Evolutionary conservation across 1,140 invertebrate species (phyloP).

Genomic region (Drosophila tsacasi): DNA sequence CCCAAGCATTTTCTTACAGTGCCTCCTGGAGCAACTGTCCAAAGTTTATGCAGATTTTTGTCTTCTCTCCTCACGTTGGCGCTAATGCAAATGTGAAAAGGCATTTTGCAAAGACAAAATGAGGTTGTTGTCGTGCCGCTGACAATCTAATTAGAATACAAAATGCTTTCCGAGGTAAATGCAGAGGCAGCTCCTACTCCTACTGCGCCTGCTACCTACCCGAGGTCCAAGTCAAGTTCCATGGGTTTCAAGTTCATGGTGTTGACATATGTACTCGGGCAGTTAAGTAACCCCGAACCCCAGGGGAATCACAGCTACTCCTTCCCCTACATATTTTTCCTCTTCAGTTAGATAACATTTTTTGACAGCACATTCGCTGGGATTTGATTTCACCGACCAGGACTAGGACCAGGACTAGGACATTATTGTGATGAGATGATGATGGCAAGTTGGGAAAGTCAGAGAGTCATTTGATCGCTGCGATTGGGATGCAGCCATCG

Average conservation of each 20-base stretch:
- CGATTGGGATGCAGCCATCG: conserved; percentile 52
- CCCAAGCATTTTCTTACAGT: conserved; percentile 14
- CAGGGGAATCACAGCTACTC: conserved; percentile 1
- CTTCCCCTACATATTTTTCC: not conserved
- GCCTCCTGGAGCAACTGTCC: conserved; percentile 25
- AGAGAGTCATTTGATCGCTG: conserved; percentile 36
- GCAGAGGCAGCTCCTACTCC: conserved; percentile 23
- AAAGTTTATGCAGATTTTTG: conserved; percentile 80
- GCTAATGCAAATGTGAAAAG: conserved; percentile 78
- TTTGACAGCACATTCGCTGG: conserved; percentile 30
- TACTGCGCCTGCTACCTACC: not conserved
- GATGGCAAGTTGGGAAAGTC: conserved; percentile 40
- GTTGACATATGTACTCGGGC: conserved; percentile 76
- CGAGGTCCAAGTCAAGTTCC: conserved; percentile 12
- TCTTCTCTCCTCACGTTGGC: conserved; percentile 69
- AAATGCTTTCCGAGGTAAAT: conserved; percentile 70
- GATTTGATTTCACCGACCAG: conserved; percentile 30
- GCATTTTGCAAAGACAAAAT: conserved; percentile 75
- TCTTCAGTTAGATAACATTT: conserved; percentile 31
- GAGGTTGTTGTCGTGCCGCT: conserved; percentile 83
- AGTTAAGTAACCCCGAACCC: conserved; percentile 29
- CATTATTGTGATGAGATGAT: conserved; percentile 65
- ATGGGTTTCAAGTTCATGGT: conserved; percentile 79
- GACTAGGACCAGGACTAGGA: conserved; percentile 19
- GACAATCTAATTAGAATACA: conserved; percentile 84